Evolutionary conservation across 2,797 vertebrate species (phyloP), one percentile per base, ranked within the genome.

Genomic region (Poeciliopsis infans): DNA sequence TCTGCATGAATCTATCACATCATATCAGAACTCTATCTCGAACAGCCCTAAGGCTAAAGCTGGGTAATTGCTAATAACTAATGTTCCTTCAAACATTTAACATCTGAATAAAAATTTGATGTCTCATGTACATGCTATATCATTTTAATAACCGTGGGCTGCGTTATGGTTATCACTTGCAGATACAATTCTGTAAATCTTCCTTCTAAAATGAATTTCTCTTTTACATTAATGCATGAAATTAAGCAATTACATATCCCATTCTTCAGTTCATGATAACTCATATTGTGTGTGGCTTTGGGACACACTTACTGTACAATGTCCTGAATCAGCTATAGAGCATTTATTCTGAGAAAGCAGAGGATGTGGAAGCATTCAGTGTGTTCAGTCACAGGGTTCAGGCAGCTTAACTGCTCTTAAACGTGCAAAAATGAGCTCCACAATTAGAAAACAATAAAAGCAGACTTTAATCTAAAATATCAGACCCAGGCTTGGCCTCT

Each of bases 221-320:
- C 80, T 72, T 75, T 86, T 75, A 49, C 64, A 81, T 84, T 84
- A 83, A 91, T 87, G 88, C 85, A 83, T 91, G 84, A 92, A 92
- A 91, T 88, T 49, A 81, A 76, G 82, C 81, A 79, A 84, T 90
- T 90, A 92, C 78, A 84, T 86, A 79, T 81, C 53, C 53, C 51
- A 88, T 80, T 72, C 86, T 76, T 88, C 81, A 87, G 87, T 87
- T 89, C 75, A 85, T 80, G 76, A 91, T 81, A 80, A 79, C 85
- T 83, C 78, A 72, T 72, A 83, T n/a, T 79, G 79, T 69, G 74
- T 68, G 82, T 76, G 78, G 83, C 87, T 89, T 84, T 77, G 80
- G 87, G 80, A 91, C 74, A 84, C 84, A 86, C 69, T 86, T 74
- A 76, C 81, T 74, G 66, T 84, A 49, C 75, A 74, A 82, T 69